A percentile compares a stretch with the other conserved stretches of the same genome.
Conservation (phyloP, 2,113 vertebrate genomes). For the Zeus faber region DNA sequence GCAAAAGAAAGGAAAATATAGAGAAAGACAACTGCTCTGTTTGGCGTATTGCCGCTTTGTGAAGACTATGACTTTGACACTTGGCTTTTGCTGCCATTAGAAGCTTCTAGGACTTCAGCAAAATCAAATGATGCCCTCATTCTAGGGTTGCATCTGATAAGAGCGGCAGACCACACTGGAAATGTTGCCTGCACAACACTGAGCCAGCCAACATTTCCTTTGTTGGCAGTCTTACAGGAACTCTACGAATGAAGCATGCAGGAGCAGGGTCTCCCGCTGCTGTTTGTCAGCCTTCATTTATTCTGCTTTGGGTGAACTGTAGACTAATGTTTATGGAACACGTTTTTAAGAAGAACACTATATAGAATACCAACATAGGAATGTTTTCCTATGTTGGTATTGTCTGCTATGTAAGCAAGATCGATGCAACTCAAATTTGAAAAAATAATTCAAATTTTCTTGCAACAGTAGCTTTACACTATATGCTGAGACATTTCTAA, state of each 20-base stretch:
- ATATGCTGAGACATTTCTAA: background rate
- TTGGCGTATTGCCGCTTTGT: background rate
- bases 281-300: background rate
- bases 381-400: background rate
- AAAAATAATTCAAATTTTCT: constrained; percentile 1
- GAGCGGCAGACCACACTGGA: background rate
- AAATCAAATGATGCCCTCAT: background rate
- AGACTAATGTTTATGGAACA: background rate
- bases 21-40: background rate
- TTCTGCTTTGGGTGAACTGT: background rate
- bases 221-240: background rate
- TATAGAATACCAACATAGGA: background rate
- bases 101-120: background rate
- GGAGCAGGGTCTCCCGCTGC: background rate
- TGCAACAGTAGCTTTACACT: background rate
- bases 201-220: background rate
- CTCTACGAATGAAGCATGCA: background rate
- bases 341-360: background rate
- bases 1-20: background rate
- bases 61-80: background rate
- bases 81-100: background rate
- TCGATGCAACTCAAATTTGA: background rate
- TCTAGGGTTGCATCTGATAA: background rate
- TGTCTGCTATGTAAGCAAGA: constrained; percentile 3
- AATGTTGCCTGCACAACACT: background rate